Percentiles rank a stretch among this genome's conserved stretches.
Evolutionary conservation across 2,888 invertebrate species (phyloP).

Genomic region (Melolontha melolontha): DNA sequence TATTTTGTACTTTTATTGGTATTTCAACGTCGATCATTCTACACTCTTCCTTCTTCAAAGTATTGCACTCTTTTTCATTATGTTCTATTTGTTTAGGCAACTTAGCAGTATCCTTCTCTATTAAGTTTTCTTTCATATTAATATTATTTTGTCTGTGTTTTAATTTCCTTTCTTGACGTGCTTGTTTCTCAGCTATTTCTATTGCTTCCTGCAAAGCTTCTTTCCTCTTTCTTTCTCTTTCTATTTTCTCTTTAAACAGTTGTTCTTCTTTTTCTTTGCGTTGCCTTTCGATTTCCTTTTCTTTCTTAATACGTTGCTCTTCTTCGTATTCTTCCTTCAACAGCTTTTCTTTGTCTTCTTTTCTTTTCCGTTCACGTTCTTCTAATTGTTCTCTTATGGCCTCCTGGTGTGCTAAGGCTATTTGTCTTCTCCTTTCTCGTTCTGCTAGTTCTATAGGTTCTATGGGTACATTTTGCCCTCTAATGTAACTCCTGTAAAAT

Average conservation of each 20-base stretch:
- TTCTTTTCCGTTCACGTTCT: conserved; percentile 81
- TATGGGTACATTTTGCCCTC: conserved; percentile 88
- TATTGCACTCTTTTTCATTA: conserved; percentile 34
- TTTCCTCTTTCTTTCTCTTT: conserved; percentile 78
- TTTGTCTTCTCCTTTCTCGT: conserved; percentile 83
- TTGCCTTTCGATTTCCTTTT: conserved; percentile 77
- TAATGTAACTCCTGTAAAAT: conserved; percentile 73
- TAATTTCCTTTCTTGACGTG: conserved; percentile 69
- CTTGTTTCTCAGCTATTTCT: conserved; percentile 74
- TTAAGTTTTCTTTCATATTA: conserved; percentile 64
- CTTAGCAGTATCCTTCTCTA: conserved; percentile 57
- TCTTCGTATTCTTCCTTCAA: conserved; percentile 84
- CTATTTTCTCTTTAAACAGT: conserved; percentile 75
- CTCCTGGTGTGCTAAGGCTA: conserved; percentile 87
- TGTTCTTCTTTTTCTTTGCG: conserved; percentile 80
- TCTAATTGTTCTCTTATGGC: conserved; percentile 87
- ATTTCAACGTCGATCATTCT: conserved; percentile 13
- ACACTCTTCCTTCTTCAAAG: conserved; percentile 17
- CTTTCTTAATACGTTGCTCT: conserved; percentile 80
- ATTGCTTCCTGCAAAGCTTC: conserved; percentile 83
- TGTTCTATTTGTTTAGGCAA: conserved; percentile 43
- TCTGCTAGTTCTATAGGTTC: conserved; percentile 85
- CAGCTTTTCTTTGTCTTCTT: conserved; percentile 81
- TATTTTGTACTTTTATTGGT: conserved; percentile 46
- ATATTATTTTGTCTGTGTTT: conserved; percentile 60